phyloP scores from a whole-genome alignment of 2,113 vertebrate genomes.

The Barbus barbus region DNA sequence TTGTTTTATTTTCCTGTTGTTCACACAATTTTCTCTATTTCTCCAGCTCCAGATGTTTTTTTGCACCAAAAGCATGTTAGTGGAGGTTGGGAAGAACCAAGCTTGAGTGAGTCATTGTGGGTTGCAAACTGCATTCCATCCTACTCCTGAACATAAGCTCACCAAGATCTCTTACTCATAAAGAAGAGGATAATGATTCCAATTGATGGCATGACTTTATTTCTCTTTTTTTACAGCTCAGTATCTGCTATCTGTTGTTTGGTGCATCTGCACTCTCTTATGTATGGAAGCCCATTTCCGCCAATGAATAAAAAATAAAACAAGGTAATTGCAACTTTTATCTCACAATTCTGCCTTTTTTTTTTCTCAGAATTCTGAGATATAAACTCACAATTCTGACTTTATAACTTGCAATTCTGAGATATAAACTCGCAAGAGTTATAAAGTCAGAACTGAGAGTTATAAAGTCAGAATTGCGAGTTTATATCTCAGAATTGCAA shows the following conservation, averaged over 20 bases:
- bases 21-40: not conserved
- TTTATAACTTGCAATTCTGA: too few species aligned
- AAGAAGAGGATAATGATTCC: not conserved
- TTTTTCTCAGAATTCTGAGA: too few species aligned
- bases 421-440: too few species aligned
- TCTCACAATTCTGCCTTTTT: too few species aligned
- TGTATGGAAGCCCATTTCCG: too few species aligned
- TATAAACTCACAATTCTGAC: too few species aligned
- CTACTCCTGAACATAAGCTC: slow-evolving; percentile 25
- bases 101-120: slow-evolving; percentile 63
- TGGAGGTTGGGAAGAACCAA: slow-evolving; percentile 4
- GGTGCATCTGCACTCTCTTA: slow-evolving; percentile 52
- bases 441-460: too few species aligned
- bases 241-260: slow-evolving; percentile 16
- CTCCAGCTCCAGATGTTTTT: slow-evolving; percentile 36
- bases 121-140: slow-evolving; percentile 58
- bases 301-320: too few species aligned
- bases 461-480: too few species aligned
- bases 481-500: too few species aligned
- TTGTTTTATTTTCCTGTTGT: slow-evolving; percentile 28
- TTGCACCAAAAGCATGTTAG: slow-evolving; percentile 33
- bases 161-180: slow-evolving; percentile 1
- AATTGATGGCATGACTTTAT: slow-evolving; percentile 12
- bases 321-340: too few species aligned
- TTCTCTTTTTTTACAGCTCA: not conserved